Conservation (phyloP, 2,888 invertebrate species). For the Nymphalis polychloros region DNA sequence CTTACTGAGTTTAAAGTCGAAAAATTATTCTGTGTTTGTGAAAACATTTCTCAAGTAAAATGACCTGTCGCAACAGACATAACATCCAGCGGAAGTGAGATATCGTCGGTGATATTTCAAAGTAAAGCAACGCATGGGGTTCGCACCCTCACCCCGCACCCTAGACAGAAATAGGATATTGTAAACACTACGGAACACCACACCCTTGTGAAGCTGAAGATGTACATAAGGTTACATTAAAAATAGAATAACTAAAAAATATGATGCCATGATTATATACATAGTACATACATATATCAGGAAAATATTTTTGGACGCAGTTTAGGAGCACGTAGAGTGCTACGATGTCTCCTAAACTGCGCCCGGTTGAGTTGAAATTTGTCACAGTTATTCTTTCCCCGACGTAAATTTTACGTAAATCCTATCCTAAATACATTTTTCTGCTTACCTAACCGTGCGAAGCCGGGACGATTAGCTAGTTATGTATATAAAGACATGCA, state of each 20-base stretch:
- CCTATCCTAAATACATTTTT: too few relatives aligned
- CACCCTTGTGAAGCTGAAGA: background rate
- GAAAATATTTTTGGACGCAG: too few relatives aligned
- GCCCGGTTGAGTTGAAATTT: too few relatives aligned
- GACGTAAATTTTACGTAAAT: too few relatives aligned
- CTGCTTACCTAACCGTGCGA: too few relatives aligned
- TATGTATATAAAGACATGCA: too few relatives aligned
- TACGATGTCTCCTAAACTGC: too few relatives aligned
- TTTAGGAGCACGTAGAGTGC: too few relatives aligned
- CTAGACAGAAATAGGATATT: conserved; percentile 14
- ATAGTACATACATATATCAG: too few relatives aligned
- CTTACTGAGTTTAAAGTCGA: background rate
- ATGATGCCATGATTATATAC: too few relatives aligned
- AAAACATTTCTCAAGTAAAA: background rate
- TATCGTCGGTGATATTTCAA: conserved; percentile 11
- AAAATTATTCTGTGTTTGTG: background rate
- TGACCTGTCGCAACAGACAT: conserved; percentile 6
- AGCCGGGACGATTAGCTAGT: too few relatives aligned
- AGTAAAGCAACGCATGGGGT: conserved; percentile 10
- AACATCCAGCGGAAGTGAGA: conserved; percentile 19
- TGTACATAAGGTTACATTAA: background rate
- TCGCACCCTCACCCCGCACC: conserved; percentile 15
- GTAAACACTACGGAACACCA: conserved; percentile 7
- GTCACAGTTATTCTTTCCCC: too few relatives aligned
- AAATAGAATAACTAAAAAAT: background rate